These are phyloP conservation scores for Procavia capensis DNA, from an alignment of 2,113 vertebrate genomes.

Conservation along the genomic window DNA sequence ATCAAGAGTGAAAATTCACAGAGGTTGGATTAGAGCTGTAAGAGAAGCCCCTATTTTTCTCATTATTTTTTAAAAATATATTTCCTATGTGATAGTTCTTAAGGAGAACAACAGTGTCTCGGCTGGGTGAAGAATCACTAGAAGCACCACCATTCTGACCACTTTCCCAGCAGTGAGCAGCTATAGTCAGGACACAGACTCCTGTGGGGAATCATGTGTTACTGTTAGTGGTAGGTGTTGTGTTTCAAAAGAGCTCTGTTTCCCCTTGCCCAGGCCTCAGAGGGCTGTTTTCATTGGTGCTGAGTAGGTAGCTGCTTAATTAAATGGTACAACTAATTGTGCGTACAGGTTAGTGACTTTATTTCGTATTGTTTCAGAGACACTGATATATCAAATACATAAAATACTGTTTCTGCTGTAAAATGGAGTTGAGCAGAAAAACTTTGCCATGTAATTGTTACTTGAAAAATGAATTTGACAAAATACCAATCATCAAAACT, in stretches of 20 bases:
- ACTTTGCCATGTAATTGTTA: not conserved
- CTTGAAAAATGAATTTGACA: slow-evolving; percentile 20
- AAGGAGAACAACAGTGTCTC: not conserved
- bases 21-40: not conserved
- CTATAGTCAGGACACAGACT: not conserved
- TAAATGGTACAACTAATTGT: slow-evolving; percentile 15
- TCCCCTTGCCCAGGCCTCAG: slow-evolving; percentile 9
- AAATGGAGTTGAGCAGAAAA: slow-evolving; percentile 45
- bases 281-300: not conserved
- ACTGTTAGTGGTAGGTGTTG: not conserved
- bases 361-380: slow-evolving; percentile 32
- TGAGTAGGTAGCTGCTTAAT: slow-evolving; percentile 39
- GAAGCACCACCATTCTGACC: not conserved
- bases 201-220: not conserved
- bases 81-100: not conserved
- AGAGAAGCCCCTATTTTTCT: slow-evolving; percentile 1
- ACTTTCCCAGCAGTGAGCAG: not conserved
- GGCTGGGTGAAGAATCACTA: slow-evolving; percentile 19
- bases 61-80: not conserved
- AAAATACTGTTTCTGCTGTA: not conserved
- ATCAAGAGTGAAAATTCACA: slow-evolving; percentile 3
- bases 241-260: not conserved
- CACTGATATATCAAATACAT: not conserved
- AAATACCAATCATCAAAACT: slow-evolving; percentile 42
- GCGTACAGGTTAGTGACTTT: slow-evolving; percentile 10